Evolutionary conservation across 2,797 vertebrate species (phyloP), one percentile per base, ranked within the genome.

Genomic region (Propithecus perrieri): DNA sequence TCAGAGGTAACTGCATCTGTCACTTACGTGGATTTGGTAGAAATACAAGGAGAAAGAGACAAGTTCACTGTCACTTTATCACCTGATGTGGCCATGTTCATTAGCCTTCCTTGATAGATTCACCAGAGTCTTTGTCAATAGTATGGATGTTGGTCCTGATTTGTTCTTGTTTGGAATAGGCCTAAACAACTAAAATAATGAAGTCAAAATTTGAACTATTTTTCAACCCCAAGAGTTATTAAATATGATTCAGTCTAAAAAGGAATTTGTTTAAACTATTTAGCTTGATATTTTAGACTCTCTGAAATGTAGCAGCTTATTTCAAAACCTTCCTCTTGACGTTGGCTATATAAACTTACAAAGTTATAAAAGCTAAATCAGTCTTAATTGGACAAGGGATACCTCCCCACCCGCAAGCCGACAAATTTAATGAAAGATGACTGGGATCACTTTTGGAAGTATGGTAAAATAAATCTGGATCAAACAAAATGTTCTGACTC

Each of bases 1-100:
- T 98, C 84, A 94, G 38, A 89, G 96, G 71, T 78, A 97, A 80
- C 85, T 97, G 83, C 83, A 96, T 96, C 90, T 97, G 94, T 95
- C 93, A 96, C 59, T 81, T 46, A 79, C 38, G 59, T 85, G 87
- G 75, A 71, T 65, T 86, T 85, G 67, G 46, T 59, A 4, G 96
- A 96, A 98, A 96, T 79, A 89, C 48, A 46, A 63, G 61, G 72
- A 97, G 75, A 94, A 95, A 72, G 67, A 95, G 92, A 92, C 65
- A 87, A 59, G 63, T 96, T 97, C 30, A 69, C 28, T 53, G 75
- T 97, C 96, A 75, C 46, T 96, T 83, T 93, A 69, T 86, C 93
- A 93, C 95, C 86, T 91, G 78, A 78, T 57, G 38, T 22, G 95
- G 43, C 48, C 80, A 65, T 96, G 93, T 96, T 96, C 96, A 84